Base-by-base conservation (phyloP, 2,888 invertebrate species). In the Dinocampus coccinellae region DNA sequence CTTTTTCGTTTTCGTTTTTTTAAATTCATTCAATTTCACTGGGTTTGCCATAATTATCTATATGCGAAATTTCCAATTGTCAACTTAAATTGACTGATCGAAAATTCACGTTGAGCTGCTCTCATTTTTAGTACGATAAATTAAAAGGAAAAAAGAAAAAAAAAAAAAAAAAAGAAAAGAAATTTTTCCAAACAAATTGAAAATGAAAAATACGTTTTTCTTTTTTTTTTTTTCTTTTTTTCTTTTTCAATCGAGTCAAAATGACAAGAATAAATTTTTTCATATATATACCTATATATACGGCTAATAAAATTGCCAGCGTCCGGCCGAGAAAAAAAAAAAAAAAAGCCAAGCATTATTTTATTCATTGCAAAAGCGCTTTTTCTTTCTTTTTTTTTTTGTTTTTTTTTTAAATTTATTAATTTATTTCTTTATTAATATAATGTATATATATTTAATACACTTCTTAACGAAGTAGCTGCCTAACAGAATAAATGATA, bases 401-500 rank as follows among this genome's bases (percentile, higher is more conserved):
- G n/a, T n/a, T n/a, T n/a, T n/a, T n/a, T n/a, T n/a, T n/a, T n/a
- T n/a, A n/a, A n/a, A n/a, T n/a, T n/a, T n/a, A n/a, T n/a, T n/a
- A n/a, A n/a, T n/a, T n/a, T n/a, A n/a, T n/a, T n/a, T n/a, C 39
- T 13, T 73, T 53, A 24, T 68, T 47, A 68, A 58, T 67, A 67
- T 69, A 24, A 42, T 57, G n/a, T 55, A 29, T 33, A 36, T 70
- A 22, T 22, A 75, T 68, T 62, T 71, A 73, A 68, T 60, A 69
- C 66, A 69, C 71, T 69, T 72, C 62, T 33, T 73, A n/a, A 68
- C 66, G 67, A 75, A 70, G 73, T 75, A 77, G 74, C 73, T 77
- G 72, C 74, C 74, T 72, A 63, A 62, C 69, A 73, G 70, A 71
- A 70, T 62, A 64, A 70, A 16, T 47, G 47, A 47, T 47, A 16